Base-by-base conservation (phyloP, 2,888 invertebrate species). In the Rutpela maculata region DNA sequence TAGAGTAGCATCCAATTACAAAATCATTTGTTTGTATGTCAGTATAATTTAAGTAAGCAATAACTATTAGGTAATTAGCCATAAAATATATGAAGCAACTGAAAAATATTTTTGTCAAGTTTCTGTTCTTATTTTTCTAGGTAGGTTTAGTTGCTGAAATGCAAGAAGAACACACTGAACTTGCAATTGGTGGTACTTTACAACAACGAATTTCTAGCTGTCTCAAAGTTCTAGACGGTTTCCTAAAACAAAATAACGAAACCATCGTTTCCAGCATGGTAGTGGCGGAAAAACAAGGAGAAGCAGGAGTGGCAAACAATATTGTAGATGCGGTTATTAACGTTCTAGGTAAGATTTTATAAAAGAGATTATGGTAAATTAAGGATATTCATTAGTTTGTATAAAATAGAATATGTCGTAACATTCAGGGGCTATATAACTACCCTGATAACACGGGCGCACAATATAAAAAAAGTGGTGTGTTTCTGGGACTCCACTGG, bases 251-350 rank as follows among this genome's bases (percentile, higher is more conserved):
- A 78, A 86, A 89, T 3, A 89, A 91, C 0, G 74, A 83, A 1
- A 90, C 95, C 0, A 91, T 97, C 18, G 95, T 97, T 0, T 92
- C 95, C 0, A 96, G 96, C 81, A 96, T 97, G 90, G 96, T 98
- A 0, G 95, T 97, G 0, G 98, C 98, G 0, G 96, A 97, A 87
- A 97, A 96, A 90, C 92, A 92, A 81, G 90, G 91, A 0, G 92
- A 92, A 0, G 91, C 92, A 0, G 91, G 92, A 6, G 92, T 93
- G 0, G 92, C 93, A 71, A 92, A 93, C 55, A 93, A 93, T 84
- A 92, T 95, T 70, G 93, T 97, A 0, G 95, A 95, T 81, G 93
- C 95, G 26, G 94, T 96, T 1, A 81, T 84, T 4, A 81, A 80
- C 70, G 93, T 94, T 66, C 92, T 93, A 92, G 92, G 93, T 91